Evolutionary conservation across 2,797 vertebrate species (phyloP).

Genomic region (Phalloptychus januarius): DNA sequence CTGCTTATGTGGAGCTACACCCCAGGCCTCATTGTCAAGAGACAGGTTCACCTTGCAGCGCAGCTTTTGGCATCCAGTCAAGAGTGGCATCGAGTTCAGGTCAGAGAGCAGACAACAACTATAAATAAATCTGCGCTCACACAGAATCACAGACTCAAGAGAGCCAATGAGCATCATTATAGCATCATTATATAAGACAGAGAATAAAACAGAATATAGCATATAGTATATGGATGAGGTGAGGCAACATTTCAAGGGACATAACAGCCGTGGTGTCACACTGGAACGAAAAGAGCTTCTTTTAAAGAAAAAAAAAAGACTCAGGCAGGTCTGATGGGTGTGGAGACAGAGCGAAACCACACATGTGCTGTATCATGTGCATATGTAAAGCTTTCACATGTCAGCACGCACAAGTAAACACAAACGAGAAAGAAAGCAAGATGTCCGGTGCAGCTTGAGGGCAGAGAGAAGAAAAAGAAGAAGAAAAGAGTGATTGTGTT

Average conservation of each 20-base stretch:
- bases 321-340: constrained; percentile 33
- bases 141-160: background rate
- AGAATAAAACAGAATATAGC: too few relatives aligned
- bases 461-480: constrained; percentile 28
- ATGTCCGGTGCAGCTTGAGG: constrained; percentile 50
- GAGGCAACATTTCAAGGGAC: constrained; percentile 19
- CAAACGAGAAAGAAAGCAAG: constrained; percentile 51
- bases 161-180: background rate
- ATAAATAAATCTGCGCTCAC: background rate
- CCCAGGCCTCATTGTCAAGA: constrained; percentile 8
- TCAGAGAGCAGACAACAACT: background rate
- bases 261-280: constrained; percentile 28
- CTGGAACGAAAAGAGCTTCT: constrained; percentile 21
- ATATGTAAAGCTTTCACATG: constrained; percentile 28
- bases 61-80: constrained; percentile 21
- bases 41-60: constrained; percentile 19
- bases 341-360: constrained; percentile 45
- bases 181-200: constrained; percentile 2
- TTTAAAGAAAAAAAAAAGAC: constrained; percentile 4
- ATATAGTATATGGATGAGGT: constrained; percentile 7
- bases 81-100: background rate
- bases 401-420: constrained; percentile 22
- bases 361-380: constrained; percentile 38
- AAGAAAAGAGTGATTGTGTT: constrained; percentile 39
- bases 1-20: constrained; percentile 15